Conservation (phyloP, 1,140 invertebrate species). For the Drosophila sulfurigaster region DNA sequence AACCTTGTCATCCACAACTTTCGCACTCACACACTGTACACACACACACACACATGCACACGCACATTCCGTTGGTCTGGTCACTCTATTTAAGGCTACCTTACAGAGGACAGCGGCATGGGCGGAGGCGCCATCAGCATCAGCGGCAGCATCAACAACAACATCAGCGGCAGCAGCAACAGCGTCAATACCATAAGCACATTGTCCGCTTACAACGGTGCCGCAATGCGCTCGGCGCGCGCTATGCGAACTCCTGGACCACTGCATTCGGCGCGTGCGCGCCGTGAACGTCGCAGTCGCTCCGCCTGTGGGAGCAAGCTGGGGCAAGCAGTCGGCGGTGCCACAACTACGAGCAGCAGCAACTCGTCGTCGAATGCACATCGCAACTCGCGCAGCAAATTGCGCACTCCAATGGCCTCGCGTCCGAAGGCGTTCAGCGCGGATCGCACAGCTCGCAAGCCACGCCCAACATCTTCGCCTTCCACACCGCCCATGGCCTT, state of each 20-base stretch:
- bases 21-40: conserved; percentile 39
- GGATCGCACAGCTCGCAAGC: conserved; percentile 64
- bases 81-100: conserved; percentile 81
- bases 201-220: conserved; percentile 46
- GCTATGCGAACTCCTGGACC: conserved; percentile 75
- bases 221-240: conserved; percentile 57
- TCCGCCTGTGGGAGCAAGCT: conserved; percentile 54
- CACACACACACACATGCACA: conserved; percentile 20
- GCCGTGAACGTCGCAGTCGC: conserved; percentile 70
- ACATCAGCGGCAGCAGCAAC: background rate
- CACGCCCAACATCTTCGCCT: conserved; percentile 69
- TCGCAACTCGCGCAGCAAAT: conserved; percentile 70
- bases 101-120: conserved; percentile 84
- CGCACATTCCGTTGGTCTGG: conserved; percentile 26
- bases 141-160: conserved; percentile 5
- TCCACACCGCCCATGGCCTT: conserved; percentile 86
- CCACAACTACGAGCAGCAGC: background rate
- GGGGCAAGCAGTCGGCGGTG: background rate
- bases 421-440: conserved; percentile 77
- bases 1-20: conserved; percentile 17
- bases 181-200: conserved; percentile 35
- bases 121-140: conserved; percentile 41
- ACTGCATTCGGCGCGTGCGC: conserved; percentile 74
- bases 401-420: conserved; percentile 75
- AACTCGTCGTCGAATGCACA: conserved; percentile 4